Evolutionary conservation across 1,140 invertebrate species (phyloP).

Genomic region (Druon quercuslanigerum): DNA sequence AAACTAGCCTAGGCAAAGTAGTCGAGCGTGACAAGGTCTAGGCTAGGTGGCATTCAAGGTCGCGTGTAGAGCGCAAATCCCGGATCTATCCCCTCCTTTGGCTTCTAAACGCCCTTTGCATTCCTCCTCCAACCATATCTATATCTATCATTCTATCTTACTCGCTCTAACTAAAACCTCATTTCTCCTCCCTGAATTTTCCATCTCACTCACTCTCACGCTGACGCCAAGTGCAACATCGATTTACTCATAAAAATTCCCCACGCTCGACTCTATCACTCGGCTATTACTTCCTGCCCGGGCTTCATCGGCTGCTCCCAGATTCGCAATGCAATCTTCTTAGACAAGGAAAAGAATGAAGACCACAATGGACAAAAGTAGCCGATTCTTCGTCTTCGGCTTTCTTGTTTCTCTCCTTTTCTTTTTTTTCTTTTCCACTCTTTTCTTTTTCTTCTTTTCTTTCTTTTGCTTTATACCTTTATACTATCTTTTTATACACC

Average conservation of each 20-base stretch:
- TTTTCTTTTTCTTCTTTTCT: background rate
- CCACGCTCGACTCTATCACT: constrained; percentile 67
- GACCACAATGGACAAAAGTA: constrained; percentile 24
- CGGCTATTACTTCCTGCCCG: constrained; percentile 68
- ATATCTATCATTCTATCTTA: constrained; percentile 20
- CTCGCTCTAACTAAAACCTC: constrained; percentile 40
- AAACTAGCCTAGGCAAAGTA: constrained; percentile 18
- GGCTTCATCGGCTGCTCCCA: constrained; percentile 58
- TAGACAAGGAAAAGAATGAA: constrained; percentile 6
- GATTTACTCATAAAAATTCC: constrained; percentile 74
- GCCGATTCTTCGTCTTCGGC: constrained; percentile 23
- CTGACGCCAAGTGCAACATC: constrained; percentile 65
- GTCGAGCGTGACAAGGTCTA: constrained; percentile 61
- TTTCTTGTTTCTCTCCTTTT: constrained; percentile 25
- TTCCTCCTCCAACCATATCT: constrained; percentile 34
- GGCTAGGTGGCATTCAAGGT: constrained; percentile 64
- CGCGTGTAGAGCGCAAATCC: constrained; percentile 62
- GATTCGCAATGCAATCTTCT: constrained; percentile 43
- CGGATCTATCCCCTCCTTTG: constrained; percentile 59
- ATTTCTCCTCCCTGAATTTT: constrained; percentile 7
- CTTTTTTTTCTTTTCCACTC: constrained; percentile 19
- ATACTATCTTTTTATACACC: background rate
- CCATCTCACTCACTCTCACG: constrained; percentile 43
- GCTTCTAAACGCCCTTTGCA: constrained; percentile 59
- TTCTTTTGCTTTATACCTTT: constrained; percentile 9